Evolutionary conservation across 2,888 invertebrate genomes (phyloP).

Genomic region (Cephus spinipes): DNA sequence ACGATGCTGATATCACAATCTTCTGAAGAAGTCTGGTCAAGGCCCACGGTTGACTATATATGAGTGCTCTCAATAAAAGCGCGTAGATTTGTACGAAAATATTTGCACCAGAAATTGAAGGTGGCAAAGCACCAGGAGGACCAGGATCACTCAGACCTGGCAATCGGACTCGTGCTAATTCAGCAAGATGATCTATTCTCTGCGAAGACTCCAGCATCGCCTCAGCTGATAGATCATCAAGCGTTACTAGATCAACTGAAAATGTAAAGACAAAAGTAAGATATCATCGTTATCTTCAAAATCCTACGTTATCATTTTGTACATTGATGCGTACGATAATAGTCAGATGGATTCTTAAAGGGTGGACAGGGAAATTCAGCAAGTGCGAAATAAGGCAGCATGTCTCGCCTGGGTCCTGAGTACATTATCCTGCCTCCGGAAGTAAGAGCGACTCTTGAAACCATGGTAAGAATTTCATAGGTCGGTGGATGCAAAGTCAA

Average conservation of each 20-base stretch:
- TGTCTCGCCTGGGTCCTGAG: constrained; percentile 88
- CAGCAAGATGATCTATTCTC: constrained; percentile 89
- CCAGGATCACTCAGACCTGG: constrained; percentile 76
- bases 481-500: constrained; percentile 95
- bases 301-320: background rate
- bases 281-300: background rate
- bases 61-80: constrained; percentile 72
- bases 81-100: constrained; percentile 79
- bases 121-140: constrained; percentile 81
- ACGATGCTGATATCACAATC: constrained; percentile 81
- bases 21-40: constrained; percentile 83
- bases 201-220: constrained; percentile 96
- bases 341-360: constrained; percentile 96
- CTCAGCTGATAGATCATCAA: constrained; percentile 93
- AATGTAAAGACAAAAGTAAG: constrained; percentile 29
- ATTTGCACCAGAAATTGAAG: constrained; percentile 75
- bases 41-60: constrained; percentile 89
- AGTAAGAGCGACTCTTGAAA: constrained; percentile 85
- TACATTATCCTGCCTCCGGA: constrained; percentile 94
- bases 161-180: constrained; percentile 80
- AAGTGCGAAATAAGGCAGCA: constrained; percentile 90
- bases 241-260: constrained; percentile 91
- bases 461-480: constrained; percentile 95
- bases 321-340: constrained; percentile 80
- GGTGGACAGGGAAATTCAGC: constrained; percentile 95